Base-by-base conservation (phyloP, 2,797 vertebrate species). In the Bufotes viridis region DNA sequence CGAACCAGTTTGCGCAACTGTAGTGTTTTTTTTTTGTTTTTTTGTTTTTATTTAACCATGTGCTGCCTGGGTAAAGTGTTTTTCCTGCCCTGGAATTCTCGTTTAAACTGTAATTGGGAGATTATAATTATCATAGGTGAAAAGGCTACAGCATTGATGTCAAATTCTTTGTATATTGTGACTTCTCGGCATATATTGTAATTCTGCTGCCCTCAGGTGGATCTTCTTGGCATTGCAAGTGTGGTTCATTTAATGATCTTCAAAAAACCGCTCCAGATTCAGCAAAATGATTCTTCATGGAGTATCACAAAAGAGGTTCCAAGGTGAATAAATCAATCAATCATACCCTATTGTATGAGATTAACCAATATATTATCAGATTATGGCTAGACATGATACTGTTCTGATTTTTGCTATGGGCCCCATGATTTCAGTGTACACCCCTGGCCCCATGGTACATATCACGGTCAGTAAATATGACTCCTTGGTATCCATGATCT, bases 161-260 rank as follows among this genome's bases (percentile, higher is more conserved):
- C 11, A 7, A 20, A 9, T 9, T 22, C n/a, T 53, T 0, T 26
- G 12, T 67, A 13, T 22, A 1, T 14, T 42, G 6, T 65, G 34
- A 42, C n/a, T 15, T 70, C n/a, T 4, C 14, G 5, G 24, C n/a
- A 78, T 51, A 34, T n/a, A 63, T 26, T 24, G 22, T 34, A 9
- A 26, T 92, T 83, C 84, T 90, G 12, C 61, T 90, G 85, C 92
- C 93, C 95, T 70, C 94, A 96, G 96, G 94, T 94, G 6, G 96
- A 96, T 91, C 91, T 96, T 90, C 88, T 95, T 91, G 95, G 94
- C 80, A 90, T 96, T 92, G 95, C 94, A 90, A 92, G 96, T 90
- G 88, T 93, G 87, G 81, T 94, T 42, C 95, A 96, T 90, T 89
- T 95, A 87, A 90, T 96, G 22, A 89, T 96, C 74, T 95, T 94